phyloP scores from a whole-genome alignment of 1,140 invertebrate species.

The Pygmarrhopalites habei region DNA sequence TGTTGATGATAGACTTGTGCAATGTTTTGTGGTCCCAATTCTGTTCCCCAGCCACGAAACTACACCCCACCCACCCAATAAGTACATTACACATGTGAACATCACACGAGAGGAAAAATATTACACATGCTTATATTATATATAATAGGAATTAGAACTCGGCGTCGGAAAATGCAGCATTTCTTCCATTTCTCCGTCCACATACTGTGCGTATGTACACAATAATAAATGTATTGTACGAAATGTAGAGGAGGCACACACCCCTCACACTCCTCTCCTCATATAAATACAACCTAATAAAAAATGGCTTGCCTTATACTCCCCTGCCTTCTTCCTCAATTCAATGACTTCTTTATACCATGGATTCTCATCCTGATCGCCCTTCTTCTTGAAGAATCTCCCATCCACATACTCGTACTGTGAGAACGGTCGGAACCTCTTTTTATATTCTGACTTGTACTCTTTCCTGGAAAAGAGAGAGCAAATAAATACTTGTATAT shows the following conservation, averaged over 20 bases:
- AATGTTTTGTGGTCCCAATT: constrained; percentile 70
- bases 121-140: no score
- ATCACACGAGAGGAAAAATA: no score
- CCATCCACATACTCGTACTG: constrained; percentile 68
- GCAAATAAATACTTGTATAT: no score
- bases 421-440: constrained; percentile 72
- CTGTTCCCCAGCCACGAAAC: constrained; percentile 82
- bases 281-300: background rate
- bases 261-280: no score
- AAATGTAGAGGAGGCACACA: no score
- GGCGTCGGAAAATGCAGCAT: no score
- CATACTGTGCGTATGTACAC: no score
- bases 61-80: no score
- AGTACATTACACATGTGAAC: no score
- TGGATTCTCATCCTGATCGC: constrained; percentile 46
- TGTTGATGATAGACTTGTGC: constrained; percentile 69
- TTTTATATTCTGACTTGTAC: constrained; percentile 66
- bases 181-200: no score
- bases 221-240: no score
- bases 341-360: constrained; percentile 80
- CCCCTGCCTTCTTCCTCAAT: constrained; percentile 79
- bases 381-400: constrained; percentile 57
- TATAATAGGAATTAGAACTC: no score
- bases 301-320: constrained; percentile 65
- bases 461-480: constrained; percentile 41